A percentile compares a stretch with the other conserved stretches of the same genome.
Evolutionary conservation across 2,888 invertebrate genomes (phyloP).

Genomic region (Drosophila longiperda): DNA sequence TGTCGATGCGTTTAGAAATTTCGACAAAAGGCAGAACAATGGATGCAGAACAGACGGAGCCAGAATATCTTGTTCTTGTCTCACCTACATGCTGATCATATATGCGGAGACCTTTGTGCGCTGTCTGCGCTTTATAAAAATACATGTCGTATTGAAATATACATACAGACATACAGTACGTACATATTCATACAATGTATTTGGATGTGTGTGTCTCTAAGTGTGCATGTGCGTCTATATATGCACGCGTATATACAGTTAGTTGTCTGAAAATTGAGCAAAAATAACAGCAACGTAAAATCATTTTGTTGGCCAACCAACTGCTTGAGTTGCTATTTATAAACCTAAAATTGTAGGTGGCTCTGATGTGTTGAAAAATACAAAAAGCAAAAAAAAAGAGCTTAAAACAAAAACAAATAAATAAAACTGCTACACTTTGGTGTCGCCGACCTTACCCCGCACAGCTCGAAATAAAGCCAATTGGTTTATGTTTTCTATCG

Average conservation of each 20-base stretch:
- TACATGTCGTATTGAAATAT: slow-evolving; percentile 59
- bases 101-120: slow-evolving; percentile 68
- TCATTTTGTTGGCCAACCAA: slow-evolving; percentile 75
- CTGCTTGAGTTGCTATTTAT: slow-evolving; percentile 83
- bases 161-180: slow-evolving; percentile 12
- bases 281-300: slow-evolving; percentile 67
- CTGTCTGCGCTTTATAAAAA: slow-evolving; percentile 77
- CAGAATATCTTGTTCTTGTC: slow-evolving; percentile 62
- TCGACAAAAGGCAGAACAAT: slow-evolving; percentile 49
- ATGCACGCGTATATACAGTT: slow-evolving; percentile 67
- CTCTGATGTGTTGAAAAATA: slow-evolving; percentile 66
- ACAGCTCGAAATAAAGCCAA: slow-evolving; percentile 3
- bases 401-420: slow-evolving; percentile 58
- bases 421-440: slow-evolving; percentile 56
- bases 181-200: slow-evolving; percentile 9
- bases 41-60: slow-evolving; percentile 41
- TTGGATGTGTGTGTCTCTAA: slow-evolving; percentile 11
- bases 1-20: slow-evolving; percentile 34
- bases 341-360: slow-evolving; percentile 85
- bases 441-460: slow-evolving; percentile 28
- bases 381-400: slow-evolving; percentile 44
- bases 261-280: slow-evolving; percentile 78
- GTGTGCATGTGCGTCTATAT: slow-evolving; percentile 26
- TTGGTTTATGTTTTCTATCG: slow-evolving; percentile 39
- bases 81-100: slow-evolving; percentile 78